Evolutionary conservation across 2,888 invertebrate genomes (phyloP).

Genomic region (Agrochola lychnidis): DNA sequence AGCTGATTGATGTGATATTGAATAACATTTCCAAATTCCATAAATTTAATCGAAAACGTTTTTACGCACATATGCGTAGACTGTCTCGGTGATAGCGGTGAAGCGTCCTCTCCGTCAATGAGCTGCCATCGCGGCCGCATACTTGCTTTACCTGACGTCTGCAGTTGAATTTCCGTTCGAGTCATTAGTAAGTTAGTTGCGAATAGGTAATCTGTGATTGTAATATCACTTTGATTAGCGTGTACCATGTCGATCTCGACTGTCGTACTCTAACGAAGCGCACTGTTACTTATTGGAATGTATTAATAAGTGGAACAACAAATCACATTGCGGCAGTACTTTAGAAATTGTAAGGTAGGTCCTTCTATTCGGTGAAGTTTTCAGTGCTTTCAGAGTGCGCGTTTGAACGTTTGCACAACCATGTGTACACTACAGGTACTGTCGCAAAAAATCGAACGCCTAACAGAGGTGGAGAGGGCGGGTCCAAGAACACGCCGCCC

Average conservation of each 20-base stretch:
- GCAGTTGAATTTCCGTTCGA: background rate
- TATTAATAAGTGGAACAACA: background rate
- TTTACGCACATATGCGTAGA: background rate
- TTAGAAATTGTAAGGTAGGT: constrained; percentile 22
- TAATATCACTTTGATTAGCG: background rate
- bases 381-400: constrained; percentile 43
- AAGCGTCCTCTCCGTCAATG: background rate
- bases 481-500: constrained; percentile 24
- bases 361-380: constrained; percentile 21
- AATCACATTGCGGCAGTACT: constrained; percentile 20
- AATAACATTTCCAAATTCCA: background rate
- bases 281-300: background rate
- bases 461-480: constrained; percentile 47
- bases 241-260: background rate
- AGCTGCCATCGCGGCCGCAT: background rate
- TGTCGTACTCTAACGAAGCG: background rate
- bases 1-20: constrained; percentile 6
- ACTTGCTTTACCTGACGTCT: background rate
- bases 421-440: constrained; percentile 60
- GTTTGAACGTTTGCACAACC: constrained; percentile 52
- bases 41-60: background rate
- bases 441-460: constrained; percentile 51
- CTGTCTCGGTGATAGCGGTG: background rate
- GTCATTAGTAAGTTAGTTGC: background rate
- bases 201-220: background rate